Base-by-base conservation (phyloP, 2,888 invertebrate genomes). In the Pandemis corylana region DNA sequence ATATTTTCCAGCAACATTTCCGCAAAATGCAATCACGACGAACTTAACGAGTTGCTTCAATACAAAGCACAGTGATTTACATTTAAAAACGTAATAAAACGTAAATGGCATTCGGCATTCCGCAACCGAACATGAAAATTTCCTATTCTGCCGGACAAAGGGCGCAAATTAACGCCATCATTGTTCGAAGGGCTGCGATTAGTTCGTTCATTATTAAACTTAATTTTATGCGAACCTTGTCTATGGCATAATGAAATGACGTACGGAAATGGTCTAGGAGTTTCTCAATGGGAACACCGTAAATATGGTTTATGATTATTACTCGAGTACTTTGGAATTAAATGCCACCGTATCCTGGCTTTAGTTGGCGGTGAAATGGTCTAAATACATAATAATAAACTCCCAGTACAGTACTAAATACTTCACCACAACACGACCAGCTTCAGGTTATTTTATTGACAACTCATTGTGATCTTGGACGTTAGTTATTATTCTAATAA, bases 61-160 rank as follows among this genome's bases (percentile, higher is more conserved):
- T 89, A 90, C 89, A 90, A 87, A 89, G 88, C 87, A 80, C 80
- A 79, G 88, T 90, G 91, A 93, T 92, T 90, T 91, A 90, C 90
- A 91, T 90, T 88, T 88, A 91, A 85, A 92, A 89, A 79, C 84
- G 89, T 85, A 87, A 89, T 91, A 91, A 91, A 89, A 91, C 82
- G 88, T 85, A 87, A 90, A 89, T 85, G 84, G 84, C 84, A 51
- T 69, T 72, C 73, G 84, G 84, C 86, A 87, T 90, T 90, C 86
- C 87, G 85, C 87, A 85, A 86, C 89, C 83, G 85, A 86, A 92
- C 92, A 92, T 92, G 90, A 89, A 74, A 91, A 92, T 93, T 92
- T 92, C 93, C 93, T 93, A 93, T 93, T 90, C 87, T 87, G 81
- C 80, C 85, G 90, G 87, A 93, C 94, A 94, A 94, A 93, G 89